A percentile compares a stretch with the other conserved stretches of the same genome.
Conservation (phyloP, 2,888 invertebrate genomes). For the Drosophila demipolita region DNA sequence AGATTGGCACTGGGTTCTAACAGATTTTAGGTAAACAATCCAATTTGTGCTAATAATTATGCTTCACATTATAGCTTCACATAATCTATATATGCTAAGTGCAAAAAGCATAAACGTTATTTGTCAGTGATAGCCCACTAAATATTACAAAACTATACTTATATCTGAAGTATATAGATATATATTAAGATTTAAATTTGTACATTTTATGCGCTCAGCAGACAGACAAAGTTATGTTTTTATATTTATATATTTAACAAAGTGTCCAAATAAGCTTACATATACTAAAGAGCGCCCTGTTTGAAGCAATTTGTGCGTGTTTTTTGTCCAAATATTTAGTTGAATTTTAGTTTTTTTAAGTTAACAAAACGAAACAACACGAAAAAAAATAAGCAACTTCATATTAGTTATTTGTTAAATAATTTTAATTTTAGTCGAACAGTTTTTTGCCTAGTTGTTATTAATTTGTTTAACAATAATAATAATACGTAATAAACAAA, state of each 20-base stretch:
- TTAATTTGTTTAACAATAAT: conserved; percentile 70
- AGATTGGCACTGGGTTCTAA: conserved; percentile 17
- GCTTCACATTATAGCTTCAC: conserved; percentile 51
- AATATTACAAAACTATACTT: conserved; percentile 50
- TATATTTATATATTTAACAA: conserved; percentile 32
- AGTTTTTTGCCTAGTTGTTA: conserved; percentile 59
- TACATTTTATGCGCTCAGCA: conserved; percentile 65
- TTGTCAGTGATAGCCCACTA: conserved; percentile 71
- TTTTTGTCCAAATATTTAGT: conserved; percentile 77
- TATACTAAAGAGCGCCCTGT: conserved; percentile 56
- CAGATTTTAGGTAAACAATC: conserved; percentile 27
- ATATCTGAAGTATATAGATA: conserved; percentile 35
- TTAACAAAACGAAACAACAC: conserved; percentile 28
- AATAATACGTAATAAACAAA: conserved; percentile 27
- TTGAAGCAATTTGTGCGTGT: conserved; percentile 66
- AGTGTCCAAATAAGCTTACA: conserved; percentile 47
- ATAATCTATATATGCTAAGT: conserved; percentile 27
- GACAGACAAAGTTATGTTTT: conserved; percentile 49
- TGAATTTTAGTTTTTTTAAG: conserved; percentile 51
- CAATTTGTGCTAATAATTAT: conserved; percentile 49
- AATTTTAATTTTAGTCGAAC: conserved; percentile 73
- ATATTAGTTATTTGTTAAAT: conserved; percentile 75
- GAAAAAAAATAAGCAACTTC: conserved; percentile 34
- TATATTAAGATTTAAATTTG: conserved; percentile 60
- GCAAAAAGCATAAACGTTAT: conserved; percentile 53